Evolutionary conservation across 2,888 invertebrate species (phyloP).

Genomic region (Eurytoma californica): DNA sequence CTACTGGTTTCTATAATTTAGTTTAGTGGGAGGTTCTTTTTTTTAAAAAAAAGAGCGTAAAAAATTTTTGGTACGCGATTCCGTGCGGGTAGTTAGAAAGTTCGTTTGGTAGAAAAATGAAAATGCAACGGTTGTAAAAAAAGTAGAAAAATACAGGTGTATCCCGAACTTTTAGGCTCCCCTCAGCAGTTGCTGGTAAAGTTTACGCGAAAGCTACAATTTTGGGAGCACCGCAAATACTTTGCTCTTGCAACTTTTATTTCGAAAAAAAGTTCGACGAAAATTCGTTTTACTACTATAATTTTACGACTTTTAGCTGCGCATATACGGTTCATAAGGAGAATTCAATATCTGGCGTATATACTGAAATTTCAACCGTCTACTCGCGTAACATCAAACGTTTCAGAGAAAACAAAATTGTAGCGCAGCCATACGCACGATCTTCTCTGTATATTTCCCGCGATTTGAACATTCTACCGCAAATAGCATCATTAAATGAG

Average conservation of each 20-base stretch:
- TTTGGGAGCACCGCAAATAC: too few species aligned
- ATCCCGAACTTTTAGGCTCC: too few species aligned
- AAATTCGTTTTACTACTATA: constrained; percentile 10
- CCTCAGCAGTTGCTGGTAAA: too few species aligned
- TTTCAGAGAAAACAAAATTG: constrained; percentile 20
- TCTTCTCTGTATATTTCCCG: not conserved
- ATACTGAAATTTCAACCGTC: constrained; percentile 65
- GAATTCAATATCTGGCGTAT: constrained; percentile 53
- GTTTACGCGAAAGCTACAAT: too few species aligned
- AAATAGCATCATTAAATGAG: not conserved
- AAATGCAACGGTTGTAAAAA: not conserved
- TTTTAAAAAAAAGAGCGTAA: too few species aligned
- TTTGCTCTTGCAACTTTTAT: not conserved
- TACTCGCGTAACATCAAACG: constrained; percentile 51
- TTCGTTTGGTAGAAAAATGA: too few species aligned
- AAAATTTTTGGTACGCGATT: too few species aligned
- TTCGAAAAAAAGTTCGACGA: not conserved
- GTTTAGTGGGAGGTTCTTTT: too few species aligned
- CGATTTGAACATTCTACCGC: not conserved
- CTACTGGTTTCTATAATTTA: constrained; percentile 11
- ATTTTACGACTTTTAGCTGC: constrained; percentile 26
- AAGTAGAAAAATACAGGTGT: not conserved
- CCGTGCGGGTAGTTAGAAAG: too few species aligned
- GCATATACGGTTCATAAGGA: constrained; percentile 29
- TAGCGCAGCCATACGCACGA: not conserved